A percentile compares a stretch with the other conserved stretches of the same genome.
Evolutionary conservation across 2,888 invertebrate species (phyloP).

Genomic region (Thumatha senex): DNA sequence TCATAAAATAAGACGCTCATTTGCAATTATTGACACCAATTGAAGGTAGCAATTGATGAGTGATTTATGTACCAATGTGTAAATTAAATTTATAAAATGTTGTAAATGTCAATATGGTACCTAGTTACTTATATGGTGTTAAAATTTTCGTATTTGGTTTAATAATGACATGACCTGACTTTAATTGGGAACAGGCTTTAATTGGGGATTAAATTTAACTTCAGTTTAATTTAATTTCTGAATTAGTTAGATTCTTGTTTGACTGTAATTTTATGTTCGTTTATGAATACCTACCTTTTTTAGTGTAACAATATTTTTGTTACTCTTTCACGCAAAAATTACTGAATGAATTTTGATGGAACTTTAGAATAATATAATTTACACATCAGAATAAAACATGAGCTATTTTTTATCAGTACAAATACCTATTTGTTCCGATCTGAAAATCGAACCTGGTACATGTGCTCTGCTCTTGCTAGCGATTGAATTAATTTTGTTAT

Average conservation of each 20-base stretch:
- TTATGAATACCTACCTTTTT: neutral
- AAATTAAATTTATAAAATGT: slow-evolving; percentile 10
- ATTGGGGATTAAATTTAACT: neutral
- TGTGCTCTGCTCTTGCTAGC: no score
- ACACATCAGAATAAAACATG: no score
- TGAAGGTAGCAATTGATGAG: slow-evolving; percentile 22
- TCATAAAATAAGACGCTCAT: slow-evolving; percentile 29
- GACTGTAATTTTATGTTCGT: neutral
- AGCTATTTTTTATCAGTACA: no score
- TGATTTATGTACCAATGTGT: slow-evolving; percentile 11
- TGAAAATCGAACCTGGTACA: no score
- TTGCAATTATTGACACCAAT: slow-evolving; percentile 35
- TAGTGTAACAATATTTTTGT: neutral
- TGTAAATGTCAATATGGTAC: slow-evolving; percentile 11
- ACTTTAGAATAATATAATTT: no score
- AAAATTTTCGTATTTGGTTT: slow-evolving; percentile 9
- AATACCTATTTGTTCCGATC: no score
- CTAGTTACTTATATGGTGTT: slow-evolving; percentile 7
- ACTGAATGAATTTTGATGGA: no score
- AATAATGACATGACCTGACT: neutral
- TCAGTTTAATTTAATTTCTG: neutral
- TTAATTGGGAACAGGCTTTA: neutral
- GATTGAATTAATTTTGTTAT: no score
- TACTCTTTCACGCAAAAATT: no score
- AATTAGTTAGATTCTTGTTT: neutral